Conservation (phyloP, 2,113 vertebrate species). For the Brachyhypopomus gauderio region DNA sequence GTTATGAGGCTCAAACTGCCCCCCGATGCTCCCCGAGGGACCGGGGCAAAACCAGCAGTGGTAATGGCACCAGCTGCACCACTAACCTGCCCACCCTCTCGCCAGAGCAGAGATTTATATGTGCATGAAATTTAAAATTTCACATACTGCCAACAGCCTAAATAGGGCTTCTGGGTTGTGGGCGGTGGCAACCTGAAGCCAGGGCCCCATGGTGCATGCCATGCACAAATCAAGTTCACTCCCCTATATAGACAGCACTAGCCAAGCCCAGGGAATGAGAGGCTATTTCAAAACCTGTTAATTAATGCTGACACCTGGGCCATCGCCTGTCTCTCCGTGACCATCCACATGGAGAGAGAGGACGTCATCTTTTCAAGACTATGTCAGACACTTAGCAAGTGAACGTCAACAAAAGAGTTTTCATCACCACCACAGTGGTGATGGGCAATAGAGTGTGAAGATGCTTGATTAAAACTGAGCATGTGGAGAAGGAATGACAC, state of each 20-base stretch:
- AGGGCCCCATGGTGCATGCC: slow-evolving; percentile 51
- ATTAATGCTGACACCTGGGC: slow-evolving; percentile 59
- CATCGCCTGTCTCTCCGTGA: slow-evolving; percentile 13
- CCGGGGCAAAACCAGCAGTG: slow-evolving; percentile 43
- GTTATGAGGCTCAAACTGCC: slow-evolving; percentile 30
- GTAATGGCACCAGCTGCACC: slow-evolving; percentile 49
- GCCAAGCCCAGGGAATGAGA: slow-evolving; percentile 30
- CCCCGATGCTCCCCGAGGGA: slow-evolving; percentile 27
- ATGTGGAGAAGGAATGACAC: slow-evolving; percentile 3
- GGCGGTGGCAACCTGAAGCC: slow-evolving; percentile 52
- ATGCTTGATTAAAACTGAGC: slow-evolving; percentile 17
- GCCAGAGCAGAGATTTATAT: slow-evolving; percentile 56
- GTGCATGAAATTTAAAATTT: slow-evolving; percentile 56
- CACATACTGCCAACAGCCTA: slow-evolving; percentile 52
- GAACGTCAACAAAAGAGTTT: background rate
- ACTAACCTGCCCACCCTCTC: slow-evolving; percentile 33
- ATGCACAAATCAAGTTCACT: slow-evolving; percentile 56
- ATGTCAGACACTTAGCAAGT: background rate
- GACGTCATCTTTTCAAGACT: slow-evolving; percentile 10
- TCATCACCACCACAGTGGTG: slow-evolving; percentile 23
- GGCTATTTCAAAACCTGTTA: slow-evolving; percentile 63
- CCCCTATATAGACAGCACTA: slow-evolving; percentile 57
- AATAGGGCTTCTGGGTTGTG: slow-evolving; percentile 44
- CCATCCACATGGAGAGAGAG: slow-evolving; percentile 12
- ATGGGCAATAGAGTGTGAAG: slow-evolving; percentile 9